phyloP scores from a whole-genome alignment of 2,113 vertebrate genomes.

The Nibea albiflora region DNA sequence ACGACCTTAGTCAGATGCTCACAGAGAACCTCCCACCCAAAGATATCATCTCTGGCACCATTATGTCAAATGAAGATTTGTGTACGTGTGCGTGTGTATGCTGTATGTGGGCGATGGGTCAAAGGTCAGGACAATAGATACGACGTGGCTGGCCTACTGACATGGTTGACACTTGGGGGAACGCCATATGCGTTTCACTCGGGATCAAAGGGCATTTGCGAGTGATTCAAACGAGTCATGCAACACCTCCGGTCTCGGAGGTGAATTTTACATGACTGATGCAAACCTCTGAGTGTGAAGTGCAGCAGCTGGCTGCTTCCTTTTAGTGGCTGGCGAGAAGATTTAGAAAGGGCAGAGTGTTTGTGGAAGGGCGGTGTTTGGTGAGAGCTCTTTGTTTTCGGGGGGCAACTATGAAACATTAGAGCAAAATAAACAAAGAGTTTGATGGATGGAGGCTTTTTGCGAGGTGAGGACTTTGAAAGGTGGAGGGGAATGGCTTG shows the following conservation, averaged over 20 bases:
- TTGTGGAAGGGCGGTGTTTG: conserved; percentile 11
- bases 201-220: conserved; percentile 54
- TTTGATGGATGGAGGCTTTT: conserved; percentile 12
- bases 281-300: conserved; percentile 50
- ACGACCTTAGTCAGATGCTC: conserved; percentile 8
- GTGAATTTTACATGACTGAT: conserved; percentile 35
- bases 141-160: conserved; percentile 30
- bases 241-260: conserved; percentile 43
- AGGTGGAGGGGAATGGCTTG: background rate
- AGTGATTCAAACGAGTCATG: conserved; percentile 12
- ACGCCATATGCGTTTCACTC: conserved; percentile 6
- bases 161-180: conserved; percentile 21
- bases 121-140: conserved; percentile 48
- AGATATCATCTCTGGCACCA: conserved; percentile 49
- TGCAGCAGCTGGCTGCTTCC: conserved; percentile 44
- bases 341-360: conserved; percentile 10
- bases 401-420: conserved; percentile 5
- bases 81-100: conserved; percentile 12
- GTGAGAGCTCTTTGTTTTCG: background rate
- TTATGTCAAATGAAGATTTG: conserved; percentile 59
- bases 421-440: conserved; percentile 14
- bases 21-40: background rate
- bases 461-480: background rate
- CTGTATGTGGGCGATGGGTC: conserved; percentile 11
- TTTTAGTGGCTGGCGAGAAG: conserved; percentile 23